Evolutionary conservation across 2,113 vertebrate genomes (phyloP).

Genomic region (Phylloscopus trochilus): DNA sequence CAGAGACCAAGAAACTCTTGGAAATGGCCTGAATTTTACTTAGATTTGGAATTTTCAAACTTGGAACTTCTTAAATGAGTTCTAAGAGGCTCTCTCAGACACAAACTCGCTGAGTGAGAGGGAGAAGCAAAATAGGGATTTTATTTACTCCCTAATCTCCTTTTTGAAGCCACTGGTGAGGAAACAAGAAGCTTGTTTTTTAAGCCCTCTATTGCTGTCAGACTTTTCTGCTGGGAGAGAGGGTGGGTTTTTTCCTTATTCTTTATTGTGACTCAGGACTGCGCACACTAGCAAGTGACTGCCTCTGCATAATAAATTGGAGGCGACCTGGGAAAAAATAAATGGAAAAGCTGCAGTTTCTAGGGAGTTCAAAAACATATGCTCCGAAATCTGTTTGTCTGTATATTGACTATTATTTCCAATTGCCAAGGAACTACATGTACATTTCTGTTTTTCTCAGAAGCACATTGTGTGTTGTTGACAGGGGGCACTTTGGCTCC

Average conservation of each 20-base stretch:
- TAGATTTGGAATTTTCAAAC: background rate
- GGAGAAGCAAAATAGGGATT: background rate
- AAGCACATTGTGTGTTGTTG: background rate
- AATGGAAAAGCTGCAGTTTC: background rate
- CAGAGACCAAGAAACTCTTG: background rate
- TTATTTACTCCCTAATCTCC: background rate
- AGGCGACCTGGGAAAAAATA: background rate
- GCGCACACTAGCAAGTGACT: background rate
- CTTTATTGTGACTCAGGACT: background rate
- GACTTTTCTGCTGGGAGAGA: background rate
- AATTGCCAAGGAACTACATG: slow-evolving; percentile 23
- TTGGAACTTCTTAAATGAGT: background rate
- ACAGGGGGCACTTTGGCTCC: background rate
- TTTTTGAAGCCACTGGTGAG: background rate
- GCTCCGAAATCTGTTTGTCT: slow-evolving; percentile 18
- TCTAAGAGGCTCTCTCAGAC: background rate
- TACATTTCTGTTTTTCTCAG: background rate
- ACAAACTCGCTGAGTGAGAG: background rate
- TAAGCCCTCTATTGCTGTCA: background rate
- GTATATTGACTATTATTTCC: background rate
- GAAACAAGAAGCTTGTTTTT: background rate
- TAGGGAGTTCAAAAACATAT: background rate
- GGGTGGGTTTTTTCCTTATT: background rate
- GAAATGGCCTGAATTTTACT: background rate
- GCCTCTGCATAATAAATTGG: slow-evolving; percentile 7